A percentile compares a stretch with the other conserved stretches of the same genome.
Evolutionary conservation across 2,797 vertebrate genomes (phyloP).

Genomic region (Chelmon rostratus): DNA sequence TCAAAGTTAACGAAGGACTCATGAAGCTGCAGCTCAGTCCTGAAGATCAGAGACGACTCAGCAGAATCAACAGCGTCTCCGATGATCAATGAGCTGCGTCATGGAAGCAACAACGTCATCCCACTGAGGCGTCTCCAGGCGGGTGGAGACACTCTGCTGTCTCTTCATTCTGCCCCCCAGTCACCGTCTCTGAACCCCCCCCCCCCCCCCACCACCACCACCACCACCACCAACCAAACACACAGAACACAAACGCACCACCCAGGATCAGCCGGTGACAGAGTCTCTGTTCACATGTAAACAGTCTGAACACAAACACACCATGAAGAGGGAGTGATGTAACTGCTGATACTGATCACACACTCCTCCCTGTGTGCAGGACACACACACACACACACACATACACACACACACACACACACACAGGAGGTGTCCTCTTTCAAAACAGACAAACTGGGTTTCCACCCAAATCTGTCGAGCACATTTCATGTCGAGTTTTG

Average conservation of each 20-base stretch:
- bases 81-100: slow-evolving; percentile 42
- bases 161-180: slow-evolving; percentile 17
- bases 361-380: slow-evolving; percentile 55
- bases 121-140: slow-evolving; percentile 49
- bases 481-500: slow-evolving; percentile 6
- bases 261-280: slow-evolving; percentile 22
- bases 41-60: too few species aligned
- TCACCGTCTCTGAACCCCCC: slow-evolving; percentile 25
- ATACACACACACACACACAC: slow-evolving; percentile 37
- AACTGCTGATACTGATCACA: slow-evolving; percentile 64
- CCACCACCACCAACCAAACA: slow-evolving; percentile 7
- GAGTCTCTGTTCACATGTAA: slow-evolving; percentile 33
- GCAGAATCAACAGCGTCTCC: too few species aligned
- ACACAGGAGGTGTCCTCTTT: slow-evolving; percentile 25
- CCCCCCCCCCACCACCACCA: not conserved
- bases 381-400: slow-evolving; percentile 46
- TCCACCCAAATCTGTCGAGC: slow-evolving; percentile 36
- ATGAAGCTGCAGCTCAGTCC: too few species aligned
- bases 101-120: slow-evolving; percentile 63
- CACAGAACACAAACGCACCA: slow-evolving; percentile 27
- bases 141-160: slow-evolving; percentile 63
- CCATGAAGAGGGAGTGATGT: slow-evolving; percentile 45
- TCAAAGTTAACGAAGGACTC: too few species aligned
- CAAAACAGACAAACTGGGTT: slow-evolving; percentile 33
- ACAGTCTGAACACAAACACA: slow-evolving; percentile 48